phyloP scores from a whole-genome alignment of 2,797 vertebrate species.

The Rhyacichthys aspro region DNA sequence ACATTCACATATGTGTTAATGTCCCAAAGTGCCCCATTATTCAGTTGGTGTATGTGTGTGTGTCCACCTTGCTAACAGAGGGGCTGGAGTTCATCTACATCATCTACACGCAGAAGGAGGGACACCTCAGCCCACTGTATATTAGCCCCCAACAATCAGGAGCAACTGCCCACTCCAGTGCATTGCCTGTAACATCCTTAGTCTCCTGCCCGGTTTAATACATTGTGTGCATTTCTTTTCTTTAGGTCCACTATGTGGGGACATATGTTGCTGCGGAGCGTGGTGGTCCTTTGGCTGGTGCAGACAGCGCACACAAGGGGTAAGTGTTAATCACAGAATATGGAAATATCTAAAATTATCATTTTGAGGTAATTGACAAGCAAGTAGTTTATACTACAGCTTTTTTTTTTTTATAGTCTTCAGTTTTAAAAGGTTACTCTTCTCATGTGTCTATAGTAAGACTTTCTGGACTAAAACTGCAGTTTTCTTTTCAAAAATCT shows the following conservation, averaged over 20 bases:
- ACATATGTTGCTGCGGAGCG: slow-evolving; percentile 58
- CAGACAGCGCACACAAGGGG: slow-evolving; percentile 61
- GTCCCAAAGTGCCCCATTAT: slow-evolving; percentile 61
- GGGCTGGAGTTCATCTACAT: slow-evolving; percentile 31
- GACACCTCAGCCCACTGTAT: slow-evolving; percentile 60
- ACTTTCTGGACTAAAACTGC: no score
- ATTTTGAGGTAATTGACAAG: no score
- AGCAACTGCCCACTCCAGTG: slow-evolving; percentile 36
- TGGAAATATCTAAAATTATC: no score
- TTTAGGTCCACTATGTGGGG: slow-evolving; percentile 66
- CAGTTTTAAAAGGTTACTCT: no score
- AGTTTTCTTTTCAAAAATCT: no score
- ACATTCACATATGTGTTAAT: slow-evolving; percentile 65
- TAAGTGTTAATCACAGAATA: slow-evolving; percentile 49
- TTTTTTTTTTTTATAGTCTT: no score
- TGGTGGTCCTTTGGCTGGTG: slow-evolving; percentile 69
- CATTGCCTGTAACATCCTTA: slow-evolving; percentile 16
- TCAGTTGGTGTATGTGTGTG: slow-evolving; percentile 55
- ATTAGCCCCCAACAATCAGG: slow-evolving; percentile 52
- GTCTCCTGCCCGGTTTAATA: slow-evolving; percentile 27
- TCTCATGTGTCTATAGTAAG: no score
- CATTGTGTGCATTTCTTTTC: slow-evolving; percentile 4
- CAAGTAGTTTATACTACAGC: no score
- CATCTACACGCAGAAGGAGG: slow-evolving; percentile 51
- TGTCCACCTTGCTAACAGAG: slow-evolving; percentile 37